Base-by-base conservation (phyloP, 1,140 invertebrate genomes). In the Lepidostoma basale region DNA sequence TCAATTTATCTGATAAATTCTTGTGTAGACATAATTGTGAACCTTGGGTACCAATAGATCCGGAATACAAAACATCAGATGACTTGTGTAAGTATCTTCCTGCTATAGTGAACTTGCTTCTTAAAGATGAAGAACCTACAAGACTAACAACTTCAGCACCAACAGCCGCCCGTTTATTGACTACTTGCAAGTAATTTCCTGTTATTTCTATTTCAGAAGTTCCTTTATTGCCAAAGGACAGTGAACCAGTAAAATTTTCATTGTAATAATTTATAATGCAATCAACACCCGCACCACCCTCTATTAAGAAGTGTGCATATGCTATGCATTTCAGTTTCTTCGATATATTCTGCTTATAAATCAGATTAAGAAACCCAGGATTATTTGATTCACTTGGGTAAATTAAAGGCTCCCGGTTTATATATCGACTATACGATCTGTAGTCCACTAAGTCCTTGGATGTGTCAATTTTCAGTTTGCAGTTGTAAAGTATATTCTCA, bases 81-180 rank as follows among this genome's bases (percentile, higher is more conserved):
- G 16, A 22, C 8, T 42, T 39, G 26, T 73, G 63, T 20, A 42
- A 47, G 40, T 67, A 69, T 33, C 59, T 67, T 22, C 62, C 70
- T 16, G 58, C 70, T 10, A 69, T 20, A 8, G 45, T 63, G 10
- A 67, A 45, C 40, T 44, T 62, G 30, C 49, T 54, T 4, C 26
- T 36, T 30, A 56, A 26, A 20, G 33, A 23, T 16, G 28, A 16
- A 22, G 26, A 58, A 14, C 20, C 39, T 10, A 33, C 20, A 47
- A 69, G 10, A n/a, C 69, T 20, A 20, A 45, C 40, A 22, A 73
- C 39, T 62, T 73, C 72, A n/a, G 59, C 60, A 6, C 72, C 72
- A 10, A 70, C 22, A 3, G 60, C 40, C 22, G 65, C 10, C 25
- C 67, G 64, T 16, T 54, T 40, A 20, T 64, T 67, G 20, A 73